phyloP scores from a whole-genome alignment of 2,113 vertebrate species.

The Motacilla alba region DNA sequence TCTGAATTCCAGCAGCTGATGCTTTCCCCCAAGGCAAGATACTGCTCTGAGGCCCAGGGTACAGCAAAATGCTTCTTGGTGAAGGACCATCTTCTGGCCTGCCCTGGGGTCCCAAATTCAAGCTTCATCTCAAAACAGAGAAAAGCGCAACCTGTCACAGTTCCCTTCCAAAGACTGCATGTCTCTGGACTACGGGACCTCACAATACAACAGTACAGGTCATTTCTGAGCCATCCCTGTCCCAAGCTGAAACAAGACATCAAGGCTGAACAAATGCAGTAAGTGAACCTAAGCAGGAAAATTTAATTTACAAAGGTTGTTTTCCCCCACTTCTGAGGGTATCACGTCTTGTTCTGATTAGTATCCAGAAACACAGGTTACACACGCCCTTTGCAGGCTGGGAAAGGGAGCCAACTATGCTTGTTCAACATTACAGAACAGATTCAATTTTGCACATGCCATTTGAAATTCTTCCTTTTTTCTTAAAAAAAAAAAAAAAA shows the following conservation, averaged over 20 bases:
- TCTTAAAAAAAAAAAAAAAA: not conserved
- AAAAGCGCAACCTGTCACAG: not conserved
- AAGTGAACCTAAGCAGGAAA: not conserved
- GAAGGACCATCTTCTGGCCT: not conserved
- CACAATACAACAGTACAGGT: not conserved
- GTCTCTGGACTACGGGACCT: rapidly evolving
- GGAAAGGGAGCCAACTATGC: not conserved
- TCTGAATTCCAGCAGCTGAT: not conserved
- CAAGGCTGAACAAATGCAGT: not conserved
- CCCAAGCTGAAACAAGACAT: not conserved
- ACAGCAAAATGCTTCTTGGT: not conserved
- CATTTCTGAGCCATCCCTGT: not conserved
- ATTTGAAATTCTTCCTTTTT: not conserved
- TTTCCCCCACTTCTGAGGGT: not conserved
- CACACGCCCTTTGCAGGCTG: rapidly evolving
- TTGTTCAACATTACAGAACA: not conserved
- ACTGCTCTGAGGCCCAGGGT: not conserved
- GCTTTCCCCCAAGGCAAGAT: not conserved
- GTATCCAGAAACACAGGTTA: not conserved
- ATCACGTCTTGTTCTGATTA: not conserved
- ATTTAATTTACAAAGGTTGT: not conserved
- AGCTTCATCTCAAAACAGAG: not conserved
- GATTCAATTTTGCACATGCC: not conserved
- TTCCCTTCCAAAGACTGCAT: not conserved
- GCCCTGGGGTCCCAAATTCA: not conserved